Evolutionary conservation across 2,797 vertebrate species (phyloP).

Genomic region (Danio albolineatus): DNA sequence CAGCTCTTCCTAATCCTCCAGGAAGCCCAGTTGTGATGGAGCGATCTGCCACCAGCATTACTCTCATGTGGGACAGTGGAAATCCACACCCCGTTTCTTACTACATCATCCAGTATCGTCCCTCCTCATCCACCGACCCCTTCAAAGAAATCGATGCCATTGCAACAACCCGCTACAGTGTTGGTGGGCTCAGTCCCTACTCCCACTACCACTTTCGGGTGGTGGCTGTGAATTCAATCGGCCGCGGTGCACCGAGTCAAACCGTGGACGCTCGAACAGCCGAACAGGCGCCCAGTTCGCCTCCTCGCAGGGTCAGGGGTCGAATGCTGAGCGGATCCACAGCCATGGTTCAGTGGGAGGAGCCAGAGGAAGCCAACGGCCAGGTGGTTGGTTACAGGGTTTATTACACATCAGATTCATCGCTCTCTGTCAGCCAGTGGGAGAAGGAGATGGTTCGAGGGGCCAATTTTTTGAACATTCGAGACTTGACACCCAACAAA

Average conservation of each 20-base stretch:
- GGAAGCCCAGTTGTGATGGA: constrained; percentile 93
- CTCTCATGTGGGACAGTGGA: constrained; percentile 97
- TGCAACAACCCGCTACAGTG: constrained; percentile 96
- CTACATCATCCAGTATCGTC: constrained; percentile 95
- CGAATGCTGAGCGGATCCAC: constrained; percentile 98
- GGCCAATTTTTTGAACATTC: constrained; percentile 93
- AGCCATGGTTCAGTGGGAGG: constrained; percentile 98
- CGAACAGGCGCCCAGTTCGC: constrained; percentile 96
- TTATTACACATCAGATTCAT: constrained; percentile 93
- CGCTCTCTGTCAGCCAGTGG: constrained; percentile 93
- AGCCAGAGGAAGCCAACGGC: constrained; percentile 96
- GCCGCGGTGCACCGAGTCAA: constrained; percentile 92
- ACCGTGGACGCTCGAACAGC: constrained; percentile 93
- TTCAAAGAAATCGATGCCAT: constrained; percentile 98
- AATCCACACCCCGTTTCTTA: constrained; percentile 97
- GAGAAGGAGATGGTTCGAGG: constrained; percentile 97
- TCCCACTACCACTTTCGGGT: constrained; percentile 97
- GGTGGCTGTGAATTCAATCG: constrained; percentile 96
- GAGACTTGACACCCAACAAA: constrained; percentile 93
- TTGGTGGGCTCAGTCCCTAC: constrained; percentile 97
- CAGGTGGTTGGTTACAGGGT: constrained; percentile 98
- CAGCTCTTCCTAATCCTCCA: constrained; percentile 94
- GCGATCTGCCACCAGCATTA: constrained; percentile 97
- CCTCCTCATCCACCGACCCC: constrained; percentile 88
- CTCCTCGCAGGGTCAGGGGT: constrained; percentile 93